phyloP scores from a whole-genome alignment of 1,140 invertebrate species.

The Lasaia peninsularis region DNA sequence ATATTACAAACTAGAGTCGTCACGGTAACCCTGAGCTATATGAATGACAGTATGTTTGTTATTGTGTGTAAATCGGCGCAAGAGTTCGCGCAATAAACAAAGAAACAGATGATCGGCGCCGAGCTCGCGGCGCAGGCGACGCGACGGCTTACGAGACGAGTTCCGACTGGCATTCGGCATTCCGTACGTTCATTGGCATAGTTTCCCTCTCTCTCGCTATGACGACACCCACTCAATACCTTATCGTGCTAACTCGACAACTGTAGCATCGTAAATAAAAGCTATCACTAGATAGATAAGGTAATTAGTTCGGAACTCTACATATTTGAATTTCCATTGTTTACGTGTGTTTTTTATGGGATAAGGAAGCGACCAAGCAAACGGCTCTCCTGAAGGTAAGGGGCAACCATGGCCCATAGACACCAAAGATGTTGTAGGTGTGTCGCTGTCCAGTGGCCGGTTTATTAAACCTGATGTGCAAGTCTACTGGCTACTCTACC shows the following conservation, averaged over 20 bases:
- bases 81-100: constrained; percentile 22
- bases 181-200: constrained; percentile 34
- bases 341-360: too few species aligned
- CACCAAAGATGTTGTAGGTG: too few species aligned
- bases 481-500: too few species aligned
- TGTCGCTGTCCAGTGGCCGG: too few species aligned
- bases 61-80: neutral
- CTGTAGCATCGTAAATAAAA: neutral
- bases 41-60: constrained; percentile 1
- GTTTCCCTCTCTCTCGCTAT: constrained; percentile 29
- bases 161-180: constrained; percentile 23
- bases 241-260: neutral
- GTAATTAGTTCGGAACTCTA: neutral
- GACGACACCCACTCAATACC: constrained; percentile 19
- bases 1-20: neutral
- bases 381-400: too few species aligned
- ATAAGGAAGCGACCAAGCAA: too few species aligned
- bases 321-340: constrained; percentile 10
- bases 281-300: neutral
- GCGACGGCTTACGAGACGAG: constrained; percentile 11
- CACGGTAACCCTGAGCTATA: neutral
- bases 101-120: constrained; percentile 18
- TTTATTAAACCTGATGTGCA: too few species aligned
- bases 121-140: neutral
- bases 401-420: too few species aligned